Evolutionary conservation across 2,888 invertebrate genomes (phyloP).

Genomic region (Muschampia plurimacula): DNA sequence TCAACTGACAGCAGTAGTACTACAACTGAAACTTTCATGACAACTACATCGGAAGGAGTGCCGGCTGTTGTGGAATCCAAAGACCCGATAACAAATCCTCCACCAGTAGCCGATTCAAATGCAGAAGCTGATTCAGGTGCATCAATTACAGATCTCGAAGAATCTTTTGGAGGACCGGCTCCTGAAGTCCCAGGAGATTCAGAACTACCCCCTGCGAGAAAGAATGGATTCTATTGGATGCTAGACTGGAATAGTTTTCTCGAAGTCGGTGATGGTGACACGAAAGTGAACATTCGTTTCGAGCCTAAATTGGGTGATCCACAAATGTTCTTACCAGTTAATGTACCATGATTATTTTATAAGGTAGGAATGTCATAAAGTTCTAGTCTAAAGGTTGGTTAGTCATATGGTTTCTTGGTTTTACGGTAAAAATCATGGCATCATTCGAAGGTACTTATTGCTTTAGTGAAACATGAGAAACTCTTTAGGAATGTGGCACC

Average conservation of each 20-base stretch:
- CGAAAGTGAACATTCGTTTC: conserved; percentile 91
- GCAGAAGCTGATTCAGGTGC: conserved; percentile 81
- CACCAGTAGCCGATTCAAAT: conserved; percentile 59
- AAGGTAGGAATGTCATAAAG: conserved; percentile 45
- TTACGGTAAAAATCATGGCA: conserved; percentile 19
- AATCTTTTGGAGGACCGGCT: conserved; percentile 90
- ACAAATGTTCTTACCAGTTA: conserved; percentile 90
- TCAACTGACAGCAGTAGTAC: conserved; percentile 51
- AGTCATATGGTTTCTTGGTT: conserved; percentile 13
- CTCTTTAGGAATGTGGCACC: neutral
- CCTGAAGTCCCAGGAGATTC: conserved; percentile 86
- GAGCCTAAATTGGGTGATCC: conserved; percentile 93
- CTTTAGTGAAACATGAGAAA: neutral
- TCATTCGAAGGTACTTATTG: conserved; percentile 14
- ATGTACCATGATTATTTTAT: conserved; percentile 85
- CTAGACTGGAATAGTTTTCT: conserved; percentile 95
- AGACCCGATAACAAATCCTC: conserved; percentile 54
- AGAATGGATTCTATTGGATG: conserved; percentile 93
- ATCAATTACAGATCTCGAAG: conserved; percentile 89
- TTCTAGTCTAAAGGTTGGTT: conserved; percentile 50
- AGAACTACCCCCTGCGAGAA: conserved; percentile 87
- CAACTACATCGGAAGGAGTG: conserved; percentile 48
- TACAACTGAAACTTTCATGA: conserved; percentile 45
- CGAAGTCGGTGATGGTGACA: conserved; percentile 92
- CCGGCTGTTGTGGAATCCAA: conserved; percentile 54